Evolutionary conservation across 1,140 invertebrate species (phyloP).

Genomic region (Reticulitermes speratus): DNA sequence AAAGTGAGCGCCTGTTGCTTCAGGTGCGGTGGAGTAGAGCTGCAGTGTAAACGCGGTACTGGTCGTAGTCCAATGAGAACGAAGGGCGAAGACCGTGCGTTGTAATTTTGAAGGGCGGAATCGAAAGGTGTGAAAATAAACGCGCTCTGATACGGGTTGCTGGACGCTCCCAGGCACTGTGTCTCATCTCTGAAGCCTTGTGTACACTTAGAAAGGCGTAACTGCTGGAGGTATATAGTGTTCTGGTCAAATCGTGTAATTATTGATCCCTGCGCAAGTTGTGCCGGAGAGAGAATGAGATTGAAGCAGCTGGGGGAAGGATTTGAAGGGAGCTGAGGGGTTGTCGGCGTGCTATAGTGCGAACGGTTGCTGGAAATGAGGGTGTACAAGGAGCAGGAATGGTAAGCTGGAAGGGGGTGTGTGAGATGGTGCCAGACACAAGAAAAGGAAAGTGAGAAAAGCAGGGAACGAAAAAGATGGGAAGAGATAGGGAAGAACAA

Average conservation of each 20-base stretch:
- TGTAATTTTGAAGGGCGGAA: too few relatives aligned
- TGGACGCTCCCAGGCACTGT: too few relatives aligned
- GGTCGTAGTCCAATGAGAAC: too few relatives aligned
- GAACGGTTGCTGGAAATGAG: not conserved
- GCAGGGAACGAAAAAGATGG: not conserved
- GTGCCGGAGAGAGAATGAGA: conserved; percentile 12
- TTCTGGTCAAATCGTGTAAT: conserved; percentile 1
- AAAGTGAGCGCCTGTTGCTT: too few relatives aligned
- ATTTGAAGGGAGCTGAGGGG: not conserved
- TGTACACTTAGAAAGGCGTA: too few relatives aligned
- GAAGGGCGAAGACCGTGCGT: too few relatives aligned
- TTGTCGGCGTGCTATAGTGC: not conserved
- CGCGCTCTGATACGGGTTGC: too few relatives aligned
- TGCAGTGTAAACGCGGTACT: too few relatives aligned
- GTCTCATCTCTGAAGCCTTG: too few relatives aligned
- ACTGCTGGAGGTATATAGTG: not conserved
- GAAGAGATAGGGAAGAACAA: not conserved
- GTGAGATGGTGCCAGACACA: not conserved
- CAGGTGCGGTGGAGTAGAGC: too few relatives aligned
- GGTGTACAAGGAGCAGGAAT: not conserved
- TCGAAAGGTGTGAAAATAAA: too few relatives aligned
- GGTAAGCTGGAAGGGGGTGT: not conserved
- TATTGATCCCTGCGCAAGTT: conserved; percentile 6
- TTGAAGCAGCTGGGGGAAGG: not conserved
- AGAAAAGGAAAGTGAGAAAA: not conserved